Percentiles rank a stretch among this genome's conserved stretches.
Conservation (phyloP, 2,113 vertebrate species). For the Oceanites oceanicus region DNA sequence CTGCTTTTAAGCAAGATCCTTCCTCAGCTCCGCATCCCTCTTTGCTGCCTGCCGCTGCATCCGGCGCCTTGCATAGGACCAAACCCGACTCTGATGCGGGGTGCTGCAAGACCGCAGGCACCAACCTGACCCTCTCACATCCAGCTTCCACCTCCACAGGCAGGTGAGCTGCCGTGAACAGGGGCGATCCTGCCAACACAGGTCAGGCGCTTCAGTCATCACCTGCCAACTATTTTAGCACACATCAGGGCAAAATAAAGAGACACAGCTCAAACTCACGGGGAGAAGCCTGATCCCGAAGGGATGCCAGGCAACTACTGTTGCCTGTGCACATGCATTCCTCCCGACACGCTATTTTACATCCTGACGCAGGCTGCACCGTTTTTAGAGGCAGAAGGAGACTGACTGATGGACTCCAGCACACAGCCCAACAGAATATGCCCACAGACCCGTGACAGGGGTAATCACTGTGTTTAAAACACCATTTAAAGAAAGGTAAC, state of each 20-base stretch:
- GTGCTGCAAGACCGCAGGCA: neutral
- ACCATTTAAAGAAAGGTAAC: neutral
- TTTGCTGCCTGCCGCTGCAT: accelerated
- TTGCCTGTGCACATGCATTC: neutral
- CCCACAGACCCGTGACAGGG: neutral
- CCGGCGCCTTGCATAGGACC: accelerated
- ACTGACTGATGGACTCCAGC: neutral
- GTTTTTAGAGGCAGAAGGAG: neutral
- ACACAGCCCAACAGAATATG: neutral
- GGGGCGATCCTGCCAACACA: neutral
- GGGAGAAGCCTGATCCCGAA: neutral
- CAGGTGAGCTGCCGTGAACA: accelerated
- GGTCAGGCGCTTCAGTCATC: neutral
- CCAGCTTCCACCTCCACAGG: neutral
- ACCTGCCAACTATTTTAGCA: neutral
- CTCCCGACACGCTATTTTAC: neutral
- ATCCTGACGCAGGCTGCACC: neutral
- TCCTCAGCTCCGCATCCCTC: neutral
- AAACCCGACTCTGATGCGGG: neutral
- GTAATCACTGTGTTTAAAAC: neutral
- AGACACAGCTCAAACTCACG: accelerated
- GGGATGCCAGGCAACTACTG: neutral
- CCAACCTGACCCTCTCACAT: neutral
- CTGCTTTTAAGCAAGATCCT: neutral
- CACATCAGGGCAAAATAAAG: neutral